Evolutionary conservation across 1,140 invertebrate species (phyloP), one percentile per base, ranked within the genome.

Genomic region (Idris sp.): DNA sequence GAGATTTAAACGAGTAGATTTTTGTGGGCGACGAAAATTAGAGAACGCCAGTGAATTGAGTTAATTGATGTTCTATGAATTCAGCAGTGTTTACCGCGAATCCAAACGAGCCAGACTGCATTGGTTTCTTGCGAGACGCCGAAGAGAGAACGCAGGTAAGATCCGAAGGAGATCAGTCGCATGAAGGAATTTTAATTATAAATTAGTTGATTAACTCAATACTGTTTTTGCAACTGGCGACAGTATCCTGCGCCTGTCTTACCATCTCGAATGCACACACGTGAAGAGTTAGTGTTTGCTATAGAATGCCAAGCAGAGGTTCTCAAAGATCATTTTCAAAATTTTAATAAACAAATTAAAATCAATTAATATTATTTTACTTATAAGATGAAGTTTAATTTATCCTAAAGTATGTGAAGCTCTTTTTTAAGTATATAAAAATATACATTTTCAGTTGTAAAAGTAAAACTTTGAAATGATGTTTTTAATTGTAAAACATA

Each of bases 171-270:
- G 61, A 64, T 78, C 75, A 68, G 72, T 76, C 74, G 72, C 79
- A 79, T 79, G 80, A 74, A 81, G 81, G 86, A 87, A 88, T 87
- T 87, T 87, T 88, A 88, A 88, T 88, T 87, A 88, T 88, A 88
- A 88, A 88, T 87, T 88, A 87, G 86, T 87, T 88, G 86, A 87
- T 88, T 87, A 87, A 88, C 86, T 88, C 86, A 88, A 87, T 87
- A 88, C 81, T 79, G 84, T 88, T 88, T 87, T 88, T 88, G 80
- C 69, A 77, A 33, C 38, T 75, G 79, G 78, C 82, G 77, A 83
- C 84, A 83, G 79, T 81, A 80, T 83, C 78, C 80, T 79, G 77
- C 72, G 73, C 71, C 74, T 71, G 71, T 68, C 71, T 62, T 71
- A 64, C 65, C 56, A 62, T 58, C 56, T 56, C 49, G 28, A 22